phyloP scores from a whole-genome alignment of 2,797 vertebrate genomes.

The Spinibarbus caldwelli region DNA sequence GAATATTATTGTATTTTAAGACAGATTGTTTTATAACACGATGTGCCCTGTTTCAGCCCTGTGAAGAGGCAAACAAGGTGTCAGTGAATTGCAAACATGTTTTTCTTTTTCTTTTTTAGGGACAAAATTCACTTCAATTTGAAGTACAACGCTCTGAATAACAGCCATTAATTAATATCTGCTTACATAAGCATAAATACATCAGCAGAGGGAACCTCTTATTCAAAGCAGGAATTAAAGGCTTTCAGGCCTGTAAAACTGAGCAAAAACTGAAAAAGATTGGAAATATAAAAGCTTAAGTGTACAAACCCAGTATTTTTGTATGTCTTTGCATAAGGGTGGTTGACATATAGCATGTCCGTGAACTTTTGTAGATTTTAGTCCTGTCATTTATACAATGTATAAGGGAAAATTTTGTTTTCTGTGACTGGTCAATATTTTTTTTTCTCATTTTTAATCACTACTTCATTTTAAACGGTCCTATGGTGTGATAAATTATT shows the following conservation, averaged over 20 bases:
- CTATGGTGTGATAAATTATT: neutral
- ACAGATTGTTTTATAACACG: conserved; percentile 38
- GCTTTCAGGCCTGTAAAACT: conserved; percentile 69
- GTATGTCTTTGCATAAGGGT: conserved; percentile 76
- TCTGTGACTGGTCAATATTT: neutral
- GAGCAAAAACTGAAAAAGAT: conserved; percentile 61
- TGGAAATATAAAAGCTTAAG: conserved; percentile 65
- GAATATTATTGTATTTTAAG: conserved; percentile 59
- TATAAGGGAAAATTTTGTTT: neutral
- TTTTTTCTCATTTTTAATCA: neutral
- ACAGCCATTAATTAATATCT: conserved; percentile 76
- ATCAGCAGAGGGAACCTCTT: conserved; percentile 69
- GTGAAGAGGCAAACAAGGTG: conserved; percentile 47
- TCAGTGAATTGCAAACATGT: conserved; percentile 60
- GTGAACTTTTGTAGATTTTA: neutral
- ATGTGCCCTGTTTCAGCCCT: conserved; percentile 29
- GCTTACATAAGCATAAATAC: conserved; percentile 76
- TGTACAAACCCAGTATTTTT: conserved; percentile 66
- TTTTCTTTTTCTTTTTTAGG: conserved; percentile 60
- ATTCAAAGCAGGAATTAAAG: conserved; percentile 73
- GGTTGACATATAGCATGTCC: conserved; percentile 45
- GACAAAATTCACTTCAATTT: conserved; percentile 85
- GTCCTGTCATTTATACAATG: neutral
- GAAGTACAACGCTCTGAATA: conserved; percentile 82
- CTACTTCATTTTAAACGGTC: neutral